Conservation (phyloP, 2,888 invertebrate genomes). For the Thereva nobilitata region DNA sequence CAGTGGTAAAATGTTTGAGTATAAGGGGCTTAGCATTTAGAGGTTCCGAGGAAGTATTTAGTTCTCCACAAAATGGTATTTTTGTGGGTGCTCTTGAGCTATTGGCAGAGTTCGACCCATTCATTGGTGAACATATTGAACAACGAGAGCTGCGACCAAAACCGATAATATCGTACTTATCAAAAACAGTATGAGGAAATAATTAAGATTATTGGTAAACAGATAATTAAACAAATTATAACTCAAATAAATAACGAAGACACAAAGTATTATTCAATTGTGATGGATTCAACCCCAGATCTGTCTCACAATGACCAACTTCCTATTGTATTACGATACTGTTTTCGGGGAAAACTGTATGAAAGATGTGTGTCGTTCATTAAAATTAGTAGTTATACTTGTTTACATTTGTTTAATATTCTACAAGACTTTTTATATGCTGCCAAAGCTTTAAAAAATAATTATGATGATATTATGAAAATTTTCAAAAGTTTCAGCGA, state of each 20-base stretch:
- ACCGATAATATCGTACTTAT: constrained; percentile 19
- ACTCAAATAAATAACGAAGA: no score
- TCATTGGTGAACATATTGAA: constrained; percentile 37
- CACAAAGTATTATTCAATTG: no score
- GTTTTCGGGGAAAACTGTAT: constrained; percentile 38
- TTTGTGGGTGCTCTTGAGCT: constrained; percentile 37
- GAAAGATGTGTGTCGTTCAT: no score
- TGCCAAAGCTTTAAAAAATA: constrained; percentile 39
- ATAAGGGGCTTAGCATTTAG: constrained; percentile 36
- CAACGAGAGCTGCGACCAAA: constrained; percentile 38
- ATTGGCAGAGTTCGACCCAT: constrained; percentile 26
- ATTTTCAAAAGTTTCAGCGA: constrained; percentile 36
- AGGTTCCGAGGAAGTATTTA: constrained; percentile 36
- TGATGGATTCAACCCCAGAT: no score
- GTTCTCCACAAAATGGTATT: constrained; percentile 36
- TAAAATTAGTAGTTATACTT: constrained; percentile 42
- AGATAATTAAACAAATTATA: no score
- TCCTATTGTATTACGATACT: constrained; percentile 40
- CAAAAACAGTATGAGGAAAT: no score
- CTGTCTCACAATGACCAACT: constrained; percentile 40
- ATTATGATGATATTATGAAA: constrained; percentile 28
- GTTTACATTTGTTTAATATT: constrained; percentile 40
- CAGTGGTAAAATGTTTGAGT: constrained; percentile 36
- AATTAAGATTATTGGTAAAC: no score
- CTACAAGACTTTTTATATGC: constrained; percentile 41